Conservation (phyloP, 2,888 invertebrate genomes). For the Anthophora plumipes region DNA sequence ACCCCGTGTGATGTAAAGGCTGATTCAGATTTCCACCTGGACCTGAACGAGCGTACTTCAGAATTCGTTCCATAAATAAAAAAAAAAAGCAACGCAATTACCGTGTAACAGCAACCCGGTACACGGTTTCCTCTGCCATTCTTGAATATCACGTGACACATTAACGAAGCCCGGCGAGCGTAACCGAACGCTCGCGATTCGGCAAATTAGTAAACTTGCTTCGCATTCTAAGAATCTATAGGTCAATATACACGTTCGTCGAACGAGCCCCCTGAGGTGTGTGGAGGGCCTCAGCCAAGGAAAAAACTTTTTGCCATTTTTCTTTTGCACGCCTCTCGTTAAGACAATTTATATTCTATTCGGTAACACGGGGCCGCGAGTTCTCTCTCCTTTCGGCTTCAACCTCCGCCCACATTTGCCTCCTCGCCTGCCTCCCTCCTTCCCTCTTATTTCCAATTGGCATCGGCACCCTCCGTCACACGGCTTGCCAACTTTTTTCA, state of each 20-base stretch:
- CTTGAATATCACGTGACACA: conserved; percentile 39
- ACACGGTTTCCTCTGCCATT: not conserved
- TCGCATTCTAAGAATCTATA: conserved; percentile 52
- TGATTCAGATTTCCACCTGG: not conserved
- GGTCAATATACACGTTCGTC: conserved; percentile 57
- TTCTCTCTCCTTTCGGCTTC: no score
- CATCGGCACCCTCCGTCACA: conserved; percentile 60
- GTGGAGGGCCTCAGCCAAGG: conserved; percentile 41
- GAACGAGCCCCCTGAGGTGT: conserved; percentile 18
- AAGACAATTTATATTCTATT: conserved; percentile 80
- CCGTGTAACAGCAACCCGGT: not conserved
- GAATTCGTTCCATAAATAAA: conserved; percentile 15
- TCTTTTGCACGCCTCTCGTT: conserved; percentile 70
- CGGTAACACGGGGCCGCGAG: conserved; percentile 66
- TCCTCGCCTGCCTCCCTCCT: conserved; percentile 21
- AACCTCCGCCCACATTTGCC: no score
- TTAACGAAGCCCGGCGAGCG: conserved; percentile 46
- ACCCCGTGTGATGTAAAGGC: not conserved
- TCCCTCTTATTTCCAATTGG: conserved; percentile 21
- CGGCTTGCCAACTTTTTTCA: conserved; percentile 83
- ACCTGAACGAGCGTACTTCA: not conserved
- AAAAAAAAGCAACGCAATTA: conserved; percentile 47
- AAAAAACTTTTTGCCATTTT: conserved; percentile 76
- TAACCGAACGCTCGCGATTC: conserved; percentile 27
- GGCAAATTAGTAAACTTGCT: conserved; percentile 62